Base-by-base conservation (phyloP, 1,140 invertebrate genomes). In the Ctenoplectra terminalis region DNA sequence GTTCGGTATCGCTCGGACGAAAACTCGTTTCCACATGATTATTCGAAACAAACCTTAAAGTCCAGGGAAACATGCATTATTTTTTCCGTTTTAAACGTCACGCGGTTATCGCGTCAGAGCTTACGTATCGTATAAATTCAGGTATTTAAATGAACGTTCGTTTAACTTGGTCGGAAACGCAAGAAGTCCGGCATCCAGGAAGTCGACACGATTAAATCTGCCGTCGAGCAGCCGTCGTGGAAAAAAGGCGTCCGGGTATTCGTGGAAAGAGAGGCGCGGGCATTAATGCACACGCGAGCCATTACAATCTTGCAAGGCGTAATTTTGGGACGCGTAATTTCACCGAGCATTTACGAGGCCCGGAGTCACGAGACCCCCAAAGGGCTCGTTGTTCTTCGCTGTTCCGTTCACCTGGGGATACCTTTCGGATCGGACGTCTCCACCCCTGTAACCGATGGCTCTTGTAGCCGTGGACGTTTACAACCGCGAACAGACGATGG, bases 321-420 rank as follows among this genome's bases (percentile, higher is more conserved):
- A 87, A 87, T 87, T 87, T 87, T 56, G 70, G 85, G 9, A 63
- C 37, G 60, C 78, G 86, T 84, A 87, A 87, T 87, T 87, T 87
- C 60, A 52, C 77, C 37, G 70, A 77, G 74, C 85, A 82, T 84
- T 87, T 87, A 84, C 74, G 84, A 86, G 56, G 66, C 67, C 50
- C 66, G 63, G 60, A 61, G 64, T 69, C 67, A 67, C 77, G 77
- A 52, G 85, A 82, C 50, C 78, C 85, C 78, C 60, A 56, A n/a
- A 77, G 78, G 85, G 66, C 77, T 77, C 78, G 77, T 87, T 52
- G 73, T 75, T 87, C 70, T 75, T 54, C 64, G 37, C 29, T 15
- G 8, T 50, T 82, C 48, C 67, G 61, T 73, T 83, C 76, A 77
- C 85, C 82, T 87, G 40, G 84, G 73, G 52, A 82, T 82, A 81